Conservation (phyloP, 1,140 invertebrate species). For the Zaprionus davidi region DNA sequence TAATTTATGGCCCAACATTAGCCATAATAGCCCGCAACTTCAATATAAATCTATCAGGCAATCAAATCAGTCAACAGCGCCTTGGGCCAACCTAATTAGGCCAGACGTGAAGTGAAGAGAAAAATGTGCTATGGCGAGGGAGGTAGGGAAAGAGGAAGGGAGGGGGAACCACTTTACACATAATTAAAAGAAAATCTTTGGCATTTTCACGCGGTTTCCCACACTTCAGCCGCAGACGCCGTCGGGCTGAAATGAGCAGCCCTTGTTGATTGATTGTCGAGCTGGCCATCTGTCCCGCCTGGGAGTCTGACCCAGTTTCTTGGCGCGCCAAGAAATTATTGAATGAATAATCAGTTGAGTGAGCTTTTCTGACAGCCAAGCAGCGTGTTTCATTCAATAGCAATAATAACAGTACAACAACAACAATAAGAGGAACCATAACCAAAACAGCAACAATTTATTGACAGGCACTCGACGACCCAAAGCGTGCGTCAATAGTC, state of each 20-base stretch:
- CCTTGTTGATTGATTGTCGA: conserved; percentile 67
- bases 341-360: conserved; percentile 64
- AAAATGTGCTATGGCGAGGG: conserved; percentile 13
- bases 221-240: conserved; percentile 12
- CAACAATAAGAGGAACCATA: conserved; percentile 4
- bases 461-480: conserved; percentile 68
- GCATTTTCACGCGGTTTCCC: conserved; percentile 37
- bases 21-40: conserved; percentile 9
- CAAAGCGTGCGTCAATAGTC: conserved; percentile 69
- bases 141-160: neutral
- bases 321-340: conserved; percentile 59
- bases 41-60: conserved; percentile 28
- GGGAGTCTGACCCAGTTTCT: conserved; percentile 64
- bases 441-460: conserved; percentile 41
- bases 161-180: conserved; percentile 43
- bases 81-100: conserved; percentile 6
- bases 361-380: conserved; percentile 48
- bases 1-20: conserved; percentile 14
- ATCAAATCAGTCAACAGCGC: conserved; percentile 9
- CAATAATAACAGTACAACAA: conserved; percentile 9
- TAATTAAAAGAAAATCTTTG: conserved; percentile 55
- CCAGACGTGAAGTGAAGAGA: conserved; percentile 2
- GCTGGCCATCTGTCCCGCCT: conserved; percentile 22
- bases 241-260: conserved; percentile 61
- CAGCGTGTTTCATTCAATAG: conserved; percentile 42